Percentiles rank a stretch among this genome's conserved stretches.
Evolutionary conservation across 2,797 vertebrate species (phyloP).

Genomic region (Peromyscus attwateri): DNA sequence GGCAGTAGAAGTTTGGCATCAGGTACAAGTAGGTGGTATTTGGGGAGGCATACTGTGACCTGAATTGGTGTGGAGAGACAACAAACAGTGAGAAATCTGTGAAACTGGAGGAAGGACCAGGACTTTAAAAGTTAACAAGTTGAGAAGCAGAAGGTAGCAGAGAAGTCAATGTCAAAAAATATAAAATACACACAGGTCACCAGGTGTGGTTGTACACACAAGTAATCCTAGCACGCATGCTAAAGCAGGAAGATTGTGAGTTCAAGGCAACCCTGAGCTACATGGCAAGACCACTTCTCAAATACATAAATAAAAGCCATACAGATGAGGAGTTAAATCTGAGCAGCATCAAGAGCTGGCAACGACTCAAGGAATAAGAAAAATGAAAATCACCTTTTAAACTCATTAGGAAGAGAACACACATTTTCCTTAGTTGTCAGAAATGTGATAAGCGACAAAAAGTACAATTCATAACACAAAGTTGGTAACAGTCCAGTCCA

Average conservation of each 20-base stretch:
- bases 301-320: neutral
- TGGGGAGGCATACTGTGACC: neutral
- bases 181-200: neutral
- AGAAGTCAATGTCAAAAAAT: neutral
- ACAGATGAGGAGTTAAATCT: constrained; percentile 21
- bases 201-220: neutral
- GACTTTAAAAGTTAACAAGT: constrained; percentile 31
- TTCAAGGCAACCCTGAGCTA: neutral
- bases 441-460: constrained; percentile 11
- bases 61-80: neutral
- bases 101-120: constrained; percentile 10
- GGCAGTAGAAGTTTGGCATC: neutral
- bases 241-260: neutral
- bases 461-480: constrained; percentile 34
- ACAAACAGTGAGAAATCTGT: neutral
- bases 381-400: constrained; percentile 56
- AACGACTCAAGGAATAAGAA: neutral
- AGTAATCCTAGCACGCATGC: neutral
- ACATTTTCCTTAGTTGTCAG: constrained; percentile 39
- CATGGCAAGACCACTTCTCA: no score
- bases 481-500: neutral
- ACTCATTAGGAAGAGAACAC: constrained; percentile 37
- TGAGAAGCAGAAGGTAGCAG: constrained; percentile 42
- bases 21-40: constrained; percentile 5
- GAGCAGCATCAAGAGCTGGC: neutral